These are phyloP conservation scores for Toxotes lorentzi DNA, from an alignment of 2,797 vertebrate genomes.

Conservation along the genomic window DNA sequence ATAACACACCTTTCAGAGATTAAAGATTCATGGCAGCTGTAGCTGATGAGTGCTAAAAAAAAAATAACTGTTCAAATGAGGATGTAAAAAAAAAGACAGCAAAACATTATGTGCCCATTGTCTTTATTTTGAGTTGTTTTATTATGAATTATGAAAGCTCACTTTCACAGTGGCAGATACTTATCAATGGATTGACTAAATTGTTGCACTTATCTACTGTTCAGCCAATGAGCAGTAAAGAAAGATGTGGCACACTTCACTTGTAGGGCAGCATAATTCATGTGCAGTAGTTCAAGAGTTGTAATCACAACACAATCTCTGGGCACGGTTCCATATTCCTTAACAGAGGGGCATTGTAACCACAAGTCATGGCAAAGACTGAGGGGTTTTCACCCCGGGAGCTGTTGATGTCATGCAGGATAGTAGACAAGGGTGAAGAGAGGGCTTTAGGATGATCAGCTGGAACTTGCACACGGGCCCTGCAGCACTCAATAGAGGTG, in stretches of 20 bases:
- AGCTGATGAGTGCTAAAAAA: background rate
- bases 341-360: slow-evolving; percentile 30
- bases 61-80: background rate
- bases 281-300: slow-evolving; percentile 26
- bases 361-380: slow-evolving; percentile 34
- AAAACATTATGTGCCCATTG: no score
- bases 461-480: slow-evolving; percentile 26
- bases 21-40: background rate
- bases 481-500: slow-evolving; percentile 8
- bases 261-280: slow-evolving; percentile 4
- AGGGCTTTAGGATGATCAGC: slow-evolving; percentile 34
- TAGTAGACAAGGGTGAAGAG: slow-evolving; percentile 1
- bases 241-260: background rate
- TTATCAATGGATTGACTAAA: background rate
- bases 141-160: background rate
- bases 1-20: background rate
- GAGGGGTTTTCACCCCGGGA: slow-evolving; percentile 24
- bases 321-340: slow-evolving; percentile 9
- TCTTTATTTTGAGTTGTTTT: no score
- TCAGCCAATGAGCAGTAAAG: background rate
- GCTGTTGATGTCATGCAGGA: slow-evolving; percentile 18
- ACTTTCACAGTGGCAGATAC: background rate
- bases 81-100: no score
- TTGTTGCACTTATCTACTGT: background rate
- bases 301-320: slow-evolving; percentile 32